Evolutionary conservation across 2,797 vertebrate genomes (phyloP).

Genomic region (Triplophysa yarkandensis): DNA sequence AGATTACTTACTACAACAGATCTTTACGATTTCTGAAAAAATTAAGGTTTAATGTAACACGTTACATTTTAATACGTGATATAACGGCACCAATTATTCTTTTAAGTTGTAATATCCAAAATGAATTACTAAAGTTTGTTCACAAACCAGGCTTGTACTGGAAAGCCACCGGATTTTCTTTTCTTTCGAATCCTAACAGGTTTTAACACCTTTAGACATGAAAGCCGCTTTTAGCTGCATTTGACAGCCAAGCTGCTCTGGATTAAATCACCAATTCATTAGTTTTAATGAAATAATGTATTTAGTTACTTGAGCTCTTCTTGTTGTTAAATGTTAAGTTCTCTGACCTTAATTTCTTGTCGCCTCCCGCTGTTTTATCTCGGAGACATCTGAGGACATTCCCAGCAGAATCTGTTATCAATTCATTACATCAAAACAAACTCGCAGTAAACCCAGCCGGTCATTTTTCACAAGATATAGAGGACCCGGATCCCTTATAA

Average conservation of each 20-base stretch:
- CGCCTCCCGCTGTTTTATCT: not conserved
- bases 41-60: too few relatives aligned
- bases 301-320: not conserved
- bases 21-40: not conserved
- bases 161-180: not conserved
- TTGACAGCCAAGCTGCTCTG: not conserved
- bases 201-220: not conserved
- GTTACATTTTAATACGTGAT: too few relatives aligned
- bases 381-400: not conserved
- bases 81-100: not conserved
- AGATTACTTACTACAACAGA: not conserved
- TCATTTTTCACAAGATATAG: not conserved
- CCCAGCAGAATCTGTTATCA: not conserved
- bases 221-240: not conserved
- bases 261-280: slow-evolving; percentile 9
- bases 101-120: too few relatives aligned
- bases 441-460: not conserved
- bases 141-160: not conserved
- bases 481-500: not conserved
- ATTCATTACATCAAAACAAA: not conserved
- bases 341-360: not conserved
- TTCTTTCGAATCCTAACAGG: not conserved
- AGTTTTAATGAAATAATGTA: slow-evolving; percentile 4
- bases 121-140: too few relatives aligned
- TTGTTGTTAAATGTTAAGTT: slow-evolving; percentile 8